Base-by-base conservation (phyloP, 2,113 vertebrate species). In the Ameiurus melas region DNA sequence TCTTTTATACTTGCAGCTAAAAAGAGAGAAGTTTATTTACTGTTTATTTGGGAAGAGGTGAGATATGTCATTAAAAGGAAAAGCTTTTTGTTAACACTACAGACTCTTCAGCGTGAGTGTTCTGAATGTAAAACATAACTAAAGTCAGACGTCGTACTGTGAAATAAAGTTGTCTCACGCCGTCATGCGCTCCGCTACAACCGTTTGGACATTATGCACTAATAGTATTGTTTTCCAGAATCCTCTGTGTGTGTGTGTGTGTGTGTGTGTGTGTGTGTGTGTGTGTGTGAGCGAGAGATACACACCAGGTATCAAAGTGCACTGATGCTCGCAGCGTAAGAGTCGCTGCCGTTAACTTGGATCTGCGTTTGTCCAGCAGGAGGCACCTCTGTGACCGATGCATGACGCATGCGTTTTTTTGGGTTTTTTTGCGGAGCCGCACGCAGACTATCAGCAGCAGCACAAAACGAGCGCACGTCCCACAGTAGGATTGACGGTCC, bases 81-180 rank as follows among this genome's bases (percentile, higher is more conserved):
- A 39, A 75, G 19, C 10, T 30, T 43, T 60, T 77, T 10, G 33
- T 86, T 25, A 25, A 73, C 13, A 53, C 71, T 43, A 57, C 81
- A 53, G 60, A 47, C 7, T 53, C 55, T 79, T 39, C 70, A 55
- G 30, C 84, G 68, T 84, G 62, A 80, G 62, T 73, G 77, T 80
- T 89, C 33, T 73, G 88, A 89, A 89, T 89, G 88, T 89, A 89
- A 81, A 81, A n/a, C 57, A 70, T 85, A 39, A 80, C 62, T 87
- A 30, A 53, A 58, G 53, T 88, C 83, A 70, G 60, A 68, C 78
- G 51, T 84, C 30, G 62, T 89, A 82, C 84, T 89, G 88, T 89
- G 88, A 83, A 89, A 83, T 86, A 70, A 78, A 12, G 6, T 51
- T 70, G n/a, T 60, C 30, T 60, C 55, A 55, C 33, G 30, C 79